phyloP scores from a whole-genome alignment of 2,888 invertebrate genomes.

The Coenonympha arcania region DNA sequence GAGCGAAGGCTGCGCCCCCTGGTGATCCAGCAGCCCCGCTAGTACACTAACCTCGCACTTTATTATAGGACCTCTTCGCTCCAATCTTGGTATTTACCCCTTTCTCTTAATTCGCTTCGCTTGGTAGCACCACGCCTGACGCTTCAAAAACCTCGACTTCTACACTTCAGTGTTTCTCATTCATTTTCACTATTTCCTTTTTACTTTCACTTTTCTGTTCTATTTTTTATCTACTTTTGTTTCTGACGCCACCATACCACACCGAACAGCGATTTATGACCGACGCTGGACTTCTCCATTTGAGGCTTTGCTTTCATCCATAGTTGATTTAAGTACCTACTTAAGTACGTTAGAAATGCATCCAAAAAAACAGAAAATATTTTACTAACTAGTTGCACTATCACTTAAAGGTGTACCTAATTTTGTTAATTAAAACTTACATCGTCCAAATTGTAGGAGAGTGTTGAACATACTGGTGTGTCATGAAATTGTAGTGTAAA shows the following conservation, averaged over 20 bases:
- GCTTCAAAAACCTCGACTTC: constrained; percentile 37
- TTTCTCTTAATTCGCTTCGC: constrained; percentile 64
- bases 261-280: constrained; percentile 27
- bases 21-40: constrained; percentile 74
- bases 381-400: constrained; percentile 7
- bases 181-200: constrained; percentile 29
- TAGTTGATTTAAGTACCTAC: constrained; percentile 4
- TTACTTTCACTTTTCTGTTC: constrained; percentile 16
- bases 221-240: constrained; percentile 15
- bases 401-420: neutral
- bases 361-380: no score
- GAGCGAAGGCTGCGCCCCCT: constrained; percentile 62
- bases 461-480: neutral
- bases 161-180: constrained; percentile 37
- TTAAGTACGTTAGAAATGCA: no score
- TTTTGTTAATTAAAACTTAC: neutral
- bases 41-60: constrained; percentile 69
- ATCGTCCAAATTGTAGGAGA: neutral
- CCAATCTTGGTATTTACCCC: constrained; percentile 68
- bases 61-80: constrained; percentile 63
- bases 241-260: constrained; percentile 25
- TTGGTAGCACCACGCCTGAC: constrained; percentile 58
- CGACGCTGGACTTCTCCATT: constrained; percentile 30
- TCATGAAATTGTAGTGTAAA: constrained; percentile 7
- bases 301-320: constrained; percentile 33